Conservation (phyloP, 2,113 vertebrate species). For the Myanophis thanlyinensis region DNA sequence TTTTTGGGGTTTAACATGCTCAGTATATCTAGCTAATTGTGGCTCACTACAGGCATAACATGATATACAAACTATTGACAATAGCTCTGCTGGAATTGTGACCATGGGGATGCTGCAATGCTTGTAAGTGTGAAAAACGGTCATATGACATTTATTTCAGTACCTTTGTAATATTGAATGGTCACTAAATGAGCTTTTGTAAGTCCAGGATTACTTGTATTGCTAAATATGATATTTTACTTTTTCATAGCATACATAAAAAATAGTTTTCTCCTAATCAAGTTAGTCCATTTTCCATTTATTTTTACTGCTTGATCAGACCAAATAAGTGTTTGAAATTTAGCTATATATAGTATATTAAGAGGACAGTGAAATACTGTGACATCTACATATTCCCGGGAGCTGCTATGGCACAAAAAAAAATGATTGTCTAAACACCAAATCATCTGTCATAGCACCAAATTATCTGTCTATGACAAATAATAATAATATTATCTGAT, state of each 20-base stretch:
- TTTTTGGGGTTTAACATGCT: neutral
- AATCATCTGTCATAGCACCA: neutral
- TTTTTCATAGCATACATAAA: neutral
- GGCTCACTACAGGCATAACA: neutral
- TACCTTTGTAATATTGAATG: neutral
- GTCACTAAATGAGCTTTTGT: neutral
- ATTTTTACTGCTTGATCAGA: neutral
- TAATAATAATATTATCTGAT: neutral
- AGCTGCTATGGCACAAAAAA: neutral
- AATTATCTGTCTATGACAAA: neutral
- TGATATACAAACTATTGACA: neutral
- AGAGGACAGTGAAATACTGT: neutral
- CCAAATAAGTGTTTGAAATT: neutral
- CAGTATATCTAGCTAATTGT: neutral
- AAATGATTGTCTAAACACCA: neutral
- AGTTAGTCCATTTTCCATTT: neutral
- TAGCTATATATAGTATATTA: neutral
- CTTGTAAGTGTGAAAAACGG: neutral
- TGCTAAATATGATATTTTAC: neutral
- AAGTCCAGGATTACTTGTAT: neutral
- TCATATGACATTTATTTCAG: neutral
- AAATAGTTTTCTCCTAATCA: neutral
- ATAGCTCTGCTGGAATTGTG: neutral
- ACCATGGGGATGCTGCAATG: neutral
- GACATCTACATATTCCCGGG: neutral